Percentiles rank a stretch among this genome's conserved stretches.
phyloP scores from a whole-genome alignment of 2,113 vertebrate genomes.

The Chloroceryle aenea region DNA sequence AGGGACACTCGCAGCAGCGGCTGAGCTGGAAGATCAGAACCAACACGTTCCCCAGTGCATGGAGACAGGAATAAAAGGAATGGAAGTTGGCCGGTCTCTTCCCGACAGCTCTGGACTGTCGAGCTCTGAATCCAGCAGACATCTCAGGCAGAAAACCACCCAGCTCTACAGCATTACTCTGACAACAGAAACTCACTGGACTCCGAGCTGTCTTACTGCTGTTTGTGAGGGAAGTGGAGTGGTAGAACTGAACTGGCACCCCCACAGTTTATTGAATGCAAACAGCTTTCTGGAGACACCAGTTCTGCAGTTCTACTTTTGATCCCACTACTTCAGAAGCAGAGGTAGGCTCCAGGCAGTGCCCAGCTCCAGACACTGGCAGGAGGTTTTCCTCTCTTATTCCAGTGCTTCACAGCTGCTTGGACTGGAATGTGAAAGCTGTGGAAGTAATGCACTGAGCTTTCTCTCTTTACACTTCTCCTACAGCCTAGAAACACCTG shows the following conservation, averaged over 20 bases:
- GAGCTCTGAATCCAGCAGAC: background rate
- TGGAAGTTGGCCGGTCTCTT: background rate
- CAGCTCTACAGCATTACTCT: background rate
- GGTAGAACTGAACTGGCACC: fast-evolving
- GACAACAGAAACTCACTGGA: background rate
- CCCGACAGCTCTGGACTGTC: background rate
- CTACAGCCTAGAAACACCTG: background rate
- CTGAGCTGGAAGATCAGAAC: background rate
- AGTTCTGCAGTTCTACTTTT: background rate
- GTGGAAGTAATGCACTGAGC: background rate
- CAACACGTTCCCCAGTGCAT: fast-evolving
- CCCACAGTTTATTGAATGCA: fast-evolving
- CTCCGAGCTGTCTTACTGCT: background rate
- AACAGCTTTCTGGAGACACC: background rate
- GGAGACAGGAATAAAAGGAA: fast-evolving
- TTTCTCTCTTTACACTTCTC: background rate
- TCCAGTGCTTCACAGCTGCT: background rate
- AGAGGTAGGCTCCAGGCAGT: background rate
- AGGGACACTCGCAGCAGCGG: background rate
- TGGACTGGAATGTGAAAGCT: background rate
- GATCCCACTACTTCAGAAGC: background rate
- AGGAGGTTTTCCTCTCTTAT: background rate
- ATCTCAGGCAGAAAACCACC: background rate
- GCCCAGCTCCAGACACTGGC: background rate
- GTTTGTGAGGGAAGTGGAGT: background rate